Conservation (phyloP, 1,140 invertebrate genomes). For the Pteromalus puparum region DNA sequence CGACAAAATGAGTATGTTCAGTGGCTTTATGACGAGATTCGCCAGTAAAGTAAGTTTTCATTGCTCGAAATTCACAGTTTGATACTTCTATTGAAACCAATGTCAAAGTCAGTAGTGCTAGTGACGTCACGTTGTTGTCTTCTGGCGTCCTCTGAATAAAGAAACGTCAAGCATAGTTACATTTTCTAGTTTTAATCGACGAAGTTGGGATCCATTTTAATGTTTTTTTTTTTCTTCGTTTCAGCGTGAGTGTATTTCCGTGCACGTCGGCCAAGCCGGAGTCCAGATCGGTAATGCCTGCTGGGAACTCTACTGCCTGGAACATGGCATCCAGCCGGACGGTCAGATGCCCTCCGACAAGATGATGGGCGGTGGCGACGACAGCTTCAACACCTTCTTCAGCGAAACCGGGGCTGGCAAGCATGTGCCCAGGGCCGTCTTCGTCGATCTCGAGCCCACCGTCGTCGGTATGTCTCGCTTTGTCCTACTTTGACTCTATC, state of each 20-base stretch:
- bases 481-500: not conserved
- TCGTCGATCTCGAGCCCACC: conserved; percentile 83
- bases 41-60: not conserved
- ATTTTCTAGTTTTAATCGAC: not conserved
- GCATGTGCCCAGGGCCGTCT: conserved; percentile 80
- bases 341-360: conserved; percentile 75
- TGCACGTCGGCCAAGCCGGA: conserved; percentile 83
- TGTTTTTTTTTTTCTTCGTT: conserved; percentile 25
- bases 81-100: too few relatives aligned
- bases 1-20: not conserved
- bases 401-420: conserved; percentile 73
- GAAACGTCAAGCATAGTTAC: too few relatives aligned
- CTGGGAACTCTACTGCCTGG: conserved; percentile 86
- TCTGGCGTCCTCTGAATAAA: too few relatives aligned
- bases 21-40: not conserved
- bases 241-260: conserved; percentile 82
- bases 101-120: too few relatives aligned
- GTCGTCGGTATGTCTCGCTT: conserved; percentile 74
- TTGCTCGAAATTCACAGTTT: too few relatives aligned
- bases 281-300: conserved; percentile 86
- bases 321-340: conserved; percentile 90
- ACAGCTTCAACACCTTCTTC: conserved; percentile 67
- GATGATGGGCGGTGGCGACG: conserved; percentile 57
- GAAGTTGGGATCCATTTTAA: not conserved
- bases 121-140: too few relatives aligned